Base-by-base conservation (phyloP, 2,797 vertebrate species). In the Lacerta bilineata region DNA sequence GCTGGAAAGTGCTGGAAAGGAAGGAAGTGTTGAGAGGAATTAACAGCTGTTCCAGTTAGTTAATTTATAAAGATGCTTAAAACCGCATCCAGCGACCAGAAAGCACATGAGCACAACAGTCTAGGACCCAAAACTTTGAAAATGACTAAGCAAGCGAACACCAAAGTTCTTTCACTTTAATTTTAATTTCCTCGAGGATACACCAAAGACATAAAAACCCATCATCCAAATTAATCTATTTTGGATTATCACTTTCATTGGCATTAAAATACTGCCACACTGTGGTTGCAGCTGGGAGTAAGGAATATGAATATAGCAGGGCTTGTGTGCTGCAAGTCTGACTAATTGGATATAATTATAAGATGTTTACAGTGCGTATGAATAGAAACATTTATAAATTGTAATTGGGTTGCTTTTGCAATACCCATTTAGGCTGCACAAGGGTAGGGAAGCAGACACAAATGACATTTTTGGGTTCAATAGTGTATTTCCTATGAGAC, bases 1-100 rank as follows among this genome's bases (percentile, higher is more conserved):
- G 77, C 66, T n/a, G n/a, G n/a, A n/a, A n/a, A 76, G 66, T 41
- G 79, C 36, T 33, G 0, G 7, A 75, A 25, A 23, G 69, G 50
- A 8, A 18, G 72, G 43, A 80, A 89, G 68, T 13, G 33, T 59
- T 69, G n/a, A 43, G 55, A 83, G 74, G 61, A 4, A 17, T 43
- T 8, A 66, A 1, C 27, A 10, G 72, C 3, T 43, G 59, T 72
- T 75, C 46, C 0, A 15, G 59, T 39, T 61, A 15, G 59, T 39
- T 61, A 66, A 75, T 68, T 1, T 17, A 0, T 0, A 0, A 8
- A 46, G 29, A 76, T 15, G 8, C 27, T 87, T 88, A 71, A 46
- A n/a, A 79, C 66, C 79, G 72, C 81, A 33, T 61, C 85, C 87
- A 11, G 81, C 8, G 66, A 50, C 91, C 85, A 33, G 27, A 29